These are phyloP conservation scores for Melanostigma gelatinosum DNA, from an alignment of 2,113 vertebrate genomes.

Conservation along the genomic window DNA sequence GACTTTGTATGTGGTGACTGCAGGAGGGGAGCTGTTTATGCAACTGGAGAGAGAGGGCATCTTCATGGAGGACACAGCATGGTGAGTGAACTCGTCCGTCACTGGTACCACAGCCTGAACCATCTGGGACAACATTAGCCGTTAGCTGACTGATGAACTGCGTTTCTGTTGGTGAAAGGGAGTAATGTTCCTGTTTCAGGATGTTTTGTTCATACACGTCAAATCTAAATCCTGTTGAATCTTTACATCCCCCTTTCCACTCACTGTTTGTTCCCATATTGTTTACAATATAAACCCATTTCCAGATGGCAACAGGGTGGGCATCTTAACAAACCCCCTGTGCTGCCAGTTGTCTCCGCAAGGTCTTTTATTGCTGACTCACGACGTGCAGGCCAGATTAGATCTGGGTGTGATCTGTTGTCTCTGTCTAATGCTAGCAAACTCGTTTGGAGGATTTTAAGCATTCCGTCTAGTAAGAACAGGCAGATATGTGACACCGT, in stretches of 20 bases:
- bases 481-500: not conserved
- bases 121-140: not conserved
- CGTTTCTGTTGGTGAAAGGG: not conserved
- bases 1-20: slow-evolving; percentile 37
- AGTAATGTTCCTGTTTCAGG: not conserved
- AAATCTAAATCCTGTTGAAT: slow-evolving; percentile 5
- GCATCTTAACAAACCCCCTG: not conserved
- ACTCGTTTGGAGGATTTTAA: not conserved
- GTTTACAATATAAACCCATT: slow-evolving; percentile 3
- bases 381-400: not conserved
- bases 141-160: not conserved
- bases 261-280: not conserved
- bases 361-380: not conserved
- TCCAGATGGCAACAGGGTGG: not conserved
- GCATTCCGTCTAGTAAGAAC: not conserved
- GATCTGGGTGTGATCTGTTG: not conserved
- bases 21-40: slow-evolving; percentile 99
- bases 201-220: slow-evolving; percentile 16
- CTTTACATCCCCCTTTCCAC: not conserved
- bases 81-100: slow-evolving; percentile 82
- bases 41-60: slow-evolving; percentile 98
- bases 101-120: not conserved
- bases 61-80: slow-evolving; percentile 99
- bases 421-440: not conserved
- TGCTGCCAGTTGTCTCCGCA: not conserved